phyloP scores from a whole-genome alignment of 1,140 invertebrate genomes.

The Micrasema longulum region DNA sequence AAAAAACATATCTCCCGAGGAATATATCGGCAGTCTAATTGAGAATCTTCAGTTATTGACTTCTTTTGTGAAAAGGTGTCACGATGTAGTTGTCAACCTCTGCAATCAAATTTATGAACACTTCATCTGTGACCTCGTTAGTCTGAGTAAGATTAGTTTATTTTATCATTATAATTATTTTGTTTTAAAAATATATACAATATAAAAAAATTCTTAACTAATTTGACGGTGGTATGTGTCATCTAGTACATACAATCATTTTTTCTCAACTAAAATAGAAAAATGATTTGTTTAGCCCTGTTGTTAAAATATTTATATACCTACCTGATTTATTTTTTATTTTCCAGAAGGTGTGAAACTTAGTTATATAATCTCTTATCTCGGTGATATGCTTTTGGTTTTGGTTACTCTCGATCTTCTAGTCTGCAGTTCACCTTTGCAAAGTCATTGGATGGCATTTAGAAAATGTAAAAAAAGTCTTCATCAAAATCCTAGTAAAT shows the following conservation, averaged over 20 bases:
- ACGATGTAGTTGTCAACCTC: constrained; percentile 75
- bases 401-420: constrained; percentile 81
- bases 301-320: too few species aligned
- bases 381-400: constrained; percentile 76
- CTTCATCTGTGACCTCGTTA: constrained; percentile 66
- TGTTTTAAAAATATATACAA: too few species aligned
- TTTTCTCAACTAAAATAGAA: too few species aligned
- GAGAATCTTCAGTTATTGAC: constrained; percentile 73
- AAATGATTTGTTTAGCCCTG: too few species aligned
- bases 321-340: neutral
- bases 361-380: constrained; percentile 68
- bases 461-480: constrained; percentile 76
- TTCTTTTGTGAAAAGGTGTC: constrained; percentile 75
- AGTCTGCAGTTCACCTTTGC: constrained; percentile 71
- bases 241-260: too few species aligned
- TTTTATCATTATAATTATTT: too few species aligned
- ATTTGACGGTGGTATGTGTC: too few species aligned
- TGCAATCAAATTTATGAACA: constrained; percentile 76
- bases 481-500: constrained; percentile 75
- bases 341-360: constrained; percentile 57
- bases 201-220: too few species aligned
- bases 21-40: constrained; percentile 60
- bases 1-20: constrained; percentile 47
- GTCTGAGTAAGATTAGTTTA: constrained; percentile 63
- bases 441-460: constrained; percentile 80